Conservation (phyloP, 2,888 invertebrate species). For the Chrysolina oricalcia region DNA sequence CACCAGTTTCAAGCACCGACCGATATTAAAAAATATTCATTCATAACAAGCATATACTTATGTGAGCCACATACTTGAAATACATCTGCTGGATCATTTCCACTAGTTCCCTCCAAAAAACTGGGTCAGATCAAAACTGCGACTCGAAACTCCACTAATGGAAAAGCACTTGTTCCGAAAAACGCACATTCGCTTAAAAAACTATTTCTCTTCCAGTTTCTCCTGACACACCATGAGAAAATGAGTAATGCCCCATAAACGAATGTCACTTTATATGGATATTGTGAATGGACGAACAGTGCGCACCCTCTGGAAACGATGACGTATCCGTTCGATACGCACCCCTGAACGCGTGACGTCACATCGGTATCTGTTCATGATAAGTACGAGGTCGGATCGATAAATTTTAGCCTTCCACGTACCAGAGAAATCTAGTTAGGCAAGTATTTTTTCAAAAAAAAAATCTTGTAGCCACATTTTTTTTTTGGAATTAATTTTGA, state of each 20-base stretch:
- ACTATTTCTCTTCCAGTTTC: background rate
- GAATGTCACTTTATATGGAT: conserved; percentile 41
- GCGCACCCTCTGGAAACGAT: conserved; percentile 51
- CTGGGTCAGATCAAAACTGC: conserved; percentile 32
- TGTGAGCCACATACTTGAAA: conserved; percentile 28
- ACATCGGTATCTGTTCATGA: conserved; percentile 12
- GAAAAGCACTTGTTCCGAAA: background rate
- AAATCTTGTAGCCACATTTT: too few relatives aligned
- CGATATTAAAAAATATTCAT: background rate
- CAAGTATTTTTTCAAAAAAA: too few relatives aligned
- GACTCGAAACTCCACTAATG: background rate
- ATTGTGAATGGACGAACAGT: conserved; percentile 49
- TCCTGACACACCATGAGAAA: conserved; percentile 16
- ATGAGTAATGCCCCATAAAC: conserved; percentile 44
- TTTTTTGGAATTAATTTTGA: too few relatives aligned
- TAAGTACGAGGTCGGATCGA: conserved; percentile 5
- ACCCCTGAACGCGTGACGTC: conserved; percentile 56
- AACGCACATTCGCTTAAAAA: background rate
- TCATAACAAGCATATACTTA: background rate
- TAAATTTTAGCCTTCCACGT: background rate
- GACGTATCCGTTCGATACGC: conserved; percentile 60
- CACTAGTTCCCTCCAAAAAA: conserved; percentile 37
- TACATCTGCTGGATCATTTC: conserved; percentile 30
- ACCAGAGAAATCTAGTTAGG: background rate
- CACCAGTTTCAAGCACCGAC: background rate